phyloP scores from a whole-genome alignment of 2,797 vertebrate species.

The Premnoplex brunnescens region DNA sequence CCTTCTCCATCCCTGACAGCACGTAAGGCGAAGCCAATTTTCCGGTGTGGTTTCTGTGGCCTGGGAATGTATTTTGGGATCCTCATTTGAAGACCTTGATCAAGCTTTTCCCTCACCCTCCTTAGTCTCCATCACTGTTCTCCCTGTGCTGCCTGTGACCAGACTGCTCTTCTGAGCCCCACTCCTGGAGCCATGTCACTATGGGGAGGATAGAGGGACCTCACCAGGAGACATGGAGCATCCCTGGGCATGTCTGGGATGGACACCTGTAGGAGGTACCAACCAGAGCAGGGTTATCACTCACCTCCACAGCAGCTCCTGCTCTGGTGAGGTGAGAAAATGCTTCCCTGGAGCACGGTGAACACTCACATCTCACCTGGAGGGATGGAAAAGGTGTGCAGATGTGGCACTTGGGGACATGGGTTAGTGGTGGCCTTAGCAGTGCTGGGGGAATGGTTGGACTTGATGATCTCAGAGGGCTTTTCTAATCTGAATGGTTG shows the following conservation, averaged over 20 bases:
- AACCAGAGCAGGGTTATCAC: rapidly evolving
- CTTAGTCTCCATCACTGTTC: background rate
- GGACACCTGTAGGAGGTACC: background rate
- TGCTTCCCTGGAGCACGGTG: background rate
- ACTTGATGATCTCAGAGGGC: background rate
- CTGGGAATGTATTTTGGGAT: conserved; percentile 15
- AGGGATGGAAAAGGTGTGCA: background rate
- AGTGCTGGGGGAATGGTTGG: background rate
- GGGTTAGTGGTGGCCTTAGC: background rate
- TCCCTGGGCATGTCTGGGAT: background rate
- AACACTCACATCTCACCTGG: background rate
- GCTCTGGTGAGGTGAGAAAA: background rate
- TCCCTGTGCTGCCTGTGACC: rapidly evolving
- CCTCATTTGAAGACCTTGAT: background rate
- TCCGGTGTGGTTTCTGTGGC: conserved; percentile 53
- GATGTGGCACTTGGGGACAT: background rate
- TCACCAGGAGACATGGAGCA: rapidly evolving
- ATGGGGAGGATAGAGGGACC: background rate
- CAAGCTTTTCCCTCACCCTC: background rate
- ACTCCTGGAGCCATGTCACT: rapidly evolving
- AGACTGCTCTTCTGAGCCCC: rapidly evolving
- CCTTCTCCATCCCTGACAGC: background rate
- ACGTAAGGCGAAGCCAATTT: background rate
- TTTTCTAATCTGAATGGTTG: background rate
- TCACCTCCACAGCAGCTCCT: background rate